These are phyloP conservation scores for Stictonetta naevosa DNA, from an alignment of 2,113 vertebrate species.

Conservation along the genomic window DNA sequence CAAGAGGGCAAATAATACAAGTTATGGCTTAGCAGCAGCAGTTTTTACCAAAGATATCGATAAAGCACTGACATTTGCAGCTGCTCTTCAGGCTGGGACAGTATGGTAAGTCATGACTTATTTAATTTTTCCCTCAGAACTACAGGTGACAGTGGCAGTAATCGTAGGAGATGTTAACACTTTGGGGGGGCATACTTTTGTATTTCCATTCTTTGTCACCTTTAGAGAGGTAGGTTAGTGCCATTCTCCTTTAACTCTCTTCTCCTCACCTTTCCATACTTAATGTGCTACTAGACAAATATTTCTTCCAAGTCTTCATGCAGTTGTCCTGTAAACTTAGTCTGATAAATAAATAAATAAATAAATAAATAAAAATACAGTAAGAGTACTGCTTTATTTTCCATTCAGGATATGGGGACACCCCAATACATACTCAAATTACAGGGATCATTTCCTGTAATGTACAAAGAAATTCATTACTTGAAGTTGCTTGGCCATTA, in stretches of 20 bases:
- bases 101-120: slow-evolving; percentile 81
- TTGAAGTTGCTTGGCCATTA: not conserved
- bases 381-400: not conserved
- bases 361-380: not conserved
- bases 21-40: slow-evolving; percentile 87
- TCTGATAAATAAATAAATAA: not conserved
- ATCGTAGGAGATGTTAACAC: not conserved
- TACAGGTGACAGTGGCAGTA: not conserved
- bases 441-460: fast-evolving
- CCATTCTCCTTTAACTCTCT: not conserved
- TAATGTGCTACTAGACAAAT: not conserved
- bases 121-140: not conserved
- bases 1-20: slow-evolving; percentile 86
- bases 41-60: slow-evolving; percentile 88
- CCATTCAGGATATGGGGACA: not conserved
- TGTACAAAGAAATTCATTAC: not conserved
- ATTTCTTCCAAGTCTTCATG: not conserved
- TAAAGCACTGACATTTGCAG: slow-evolving; percentile 84
- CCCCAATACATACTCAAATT: not conserved
- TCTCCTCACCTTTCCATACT: not conserved
- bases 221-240: not conserved
- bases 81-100: slow-evolving; percentile 87
- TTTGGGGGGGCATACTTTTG: not conserved
- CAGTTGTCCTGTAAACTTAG: not conserved
- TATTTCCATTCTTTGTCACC: not conserved